Conservation (phyloP, 2,797 vertebrate species). For the Sebastes miniatus region DNA sequence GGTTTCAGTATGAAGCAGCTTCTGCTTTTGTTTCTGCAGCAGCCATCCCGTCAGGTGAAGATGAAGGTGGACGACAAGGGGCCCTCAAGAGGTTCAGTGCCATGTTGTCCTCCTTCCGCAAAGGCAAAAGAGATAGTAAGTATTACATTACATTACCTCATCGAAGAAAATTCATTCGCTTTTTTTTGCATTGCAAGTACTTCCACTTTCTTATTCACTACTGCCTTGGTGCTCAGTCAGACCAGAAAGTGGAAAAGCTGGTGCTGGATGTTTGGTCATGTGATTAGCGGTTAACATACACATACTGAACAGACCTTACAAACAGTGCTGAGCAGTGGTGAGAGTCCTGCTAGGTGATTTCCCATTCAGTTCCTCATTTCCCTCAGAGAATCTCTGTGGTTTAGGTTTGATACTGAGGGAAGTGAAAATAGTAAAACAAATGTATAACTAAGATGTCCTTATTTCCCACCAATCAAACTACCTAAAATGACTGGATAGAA, state of each 20-base stretch:
- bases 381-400: not conserved
- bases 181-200: not conserved
- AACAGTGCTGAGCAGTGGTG: not conserved
- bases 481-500: not conserved
- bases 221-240: not conserved
- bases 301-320: not conserved
- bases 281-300: not conserved
- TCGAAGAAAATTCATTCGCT: not conserved
- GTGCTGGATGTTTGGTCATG: not conserved
- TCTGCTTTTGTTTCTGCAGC: not conserved
- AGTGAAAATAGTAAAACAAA: not conserved
- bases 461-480: not conserved
- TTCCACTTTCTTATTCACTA: not conserved
- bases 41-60: constrained; percentile 52
- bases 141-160: constrained; percentile 1
- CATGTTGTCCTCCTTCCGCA: constrained; percentile 75
- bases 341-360: not conserved
- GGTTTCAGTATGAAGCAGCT: not conserved
- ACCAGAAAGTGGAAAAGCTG: not conserved
- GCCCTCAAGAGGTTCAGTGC: constrained; percentile 78
- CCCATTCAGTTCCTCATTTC: not conserved
- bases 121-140: constrained; percentile 73
- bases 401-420: not conserved
- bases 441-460: not conserved
- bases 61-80: constrained; percentile 58